Conservation (phyloP, 2,113 vertebrate species). For the Spilogale gracilis region DNA sequence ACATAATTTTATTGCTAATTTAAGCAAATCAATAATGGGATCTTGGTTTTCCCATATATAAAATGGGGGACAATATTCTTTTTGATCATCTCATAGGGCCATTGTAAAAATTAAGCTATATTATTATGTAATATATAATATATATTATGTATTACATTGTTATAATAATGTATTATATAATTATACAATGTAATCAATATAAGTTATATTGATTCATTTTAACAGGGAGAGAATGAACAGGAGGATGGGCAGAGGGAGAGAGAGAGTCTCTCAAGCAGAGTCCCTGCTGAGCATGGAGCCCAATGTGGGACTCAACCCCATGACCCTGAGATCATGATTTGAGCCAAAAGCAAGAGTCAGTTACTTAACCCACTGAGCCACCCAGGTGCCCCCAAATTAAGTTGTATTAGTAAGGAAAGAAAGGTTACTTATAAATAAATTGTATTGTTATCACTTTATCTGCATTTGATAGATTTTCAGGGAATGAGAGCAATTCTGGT, state of each 20-base stretch:
- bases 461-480: not conserved
- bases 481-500: not conserved
- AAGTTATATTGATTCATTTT: not conserved
- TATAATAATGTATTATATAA: too few relatives aligned
- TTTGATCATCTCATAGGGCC: not conserved
- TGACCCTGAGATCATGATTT: not conserved
- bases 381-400: not conserved
- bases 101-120: not conserved
- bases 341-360: not conserved
- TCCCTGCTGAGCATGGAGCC: not conserved
- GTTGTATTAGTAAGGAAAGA: not conserved
- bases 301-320: not conserved
- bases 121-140: not conserved
- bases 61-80: not conserved
- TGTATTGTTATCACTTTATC: not conserved
- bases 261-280: not conserved
- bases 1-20: not conserved
- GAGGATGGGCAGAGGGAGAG: not conserved
- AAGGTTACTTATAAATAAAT: not conserved
- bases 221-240: not conserved
- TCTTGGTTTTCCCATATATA: not conserved
- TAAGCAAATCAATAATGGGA: not conserved
- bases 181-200: too few relatives aligned
- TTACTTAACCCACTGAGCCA: not conserved
- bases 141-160: too few relatives aligned